A percentile compares a stretch with the other conserved stretches of the same genome.
These are phyloP conservation scores for Prunella strophiata DNA, from an alignment of 2,797 vertebrate genomes.

Conservation along the genomic window DNA sequence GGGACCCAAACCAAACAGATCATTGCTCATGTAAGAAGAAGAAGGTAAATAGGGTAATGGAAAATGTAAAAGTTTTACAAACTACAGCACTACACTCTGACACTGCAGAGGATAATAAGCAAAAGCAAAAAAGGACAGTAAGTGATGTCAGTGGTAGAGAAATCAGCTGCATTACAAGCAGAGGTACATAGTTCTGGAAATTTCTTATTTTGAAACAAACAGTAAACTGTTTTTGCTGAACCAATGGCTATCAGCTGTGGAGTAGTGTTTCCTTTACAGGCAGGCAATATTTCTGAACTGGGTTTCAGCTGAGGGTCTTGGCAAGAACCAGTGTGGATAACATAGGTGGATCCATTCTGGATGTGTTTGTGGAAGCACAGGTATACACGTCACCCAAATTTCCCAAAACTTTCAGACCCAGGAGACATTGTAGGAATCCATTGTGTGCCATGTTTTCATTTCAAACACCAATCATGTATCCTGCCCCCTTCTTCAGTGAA, in stretches of 20 bases:
- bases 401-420: background rate
- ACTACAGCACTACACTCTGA: background rate
- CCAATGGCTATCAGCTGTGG: background rate
- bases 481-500: background rate
- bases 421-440: background rate
- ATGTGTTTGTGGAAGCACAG: background rate
- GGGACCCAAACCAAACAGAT: background rate
- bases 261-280: background rate
- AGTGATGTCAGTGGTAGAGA: background rate
- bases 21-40: background rate
- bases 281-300: background rate
- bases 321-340: background rate
- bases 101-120: background rate
- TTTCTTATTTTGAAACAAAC: background rate
- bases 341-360: accelerated
- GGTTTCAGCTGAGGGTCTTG: background rate
- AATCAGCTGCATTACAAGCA: background rate
- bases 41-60: background rate
- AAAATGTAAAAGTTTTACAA: background rate
- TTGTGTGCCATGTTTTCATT: background rate
- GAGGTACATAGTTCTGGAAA: background rate
- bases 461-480: background rate
- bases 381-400: background rate
- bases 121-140: background rate
- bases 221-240: background rate